Evolutionary conservation across 2,797 vertebrate species (phyloP).

Genomic region (Halcyon chelicuti): DNA sequence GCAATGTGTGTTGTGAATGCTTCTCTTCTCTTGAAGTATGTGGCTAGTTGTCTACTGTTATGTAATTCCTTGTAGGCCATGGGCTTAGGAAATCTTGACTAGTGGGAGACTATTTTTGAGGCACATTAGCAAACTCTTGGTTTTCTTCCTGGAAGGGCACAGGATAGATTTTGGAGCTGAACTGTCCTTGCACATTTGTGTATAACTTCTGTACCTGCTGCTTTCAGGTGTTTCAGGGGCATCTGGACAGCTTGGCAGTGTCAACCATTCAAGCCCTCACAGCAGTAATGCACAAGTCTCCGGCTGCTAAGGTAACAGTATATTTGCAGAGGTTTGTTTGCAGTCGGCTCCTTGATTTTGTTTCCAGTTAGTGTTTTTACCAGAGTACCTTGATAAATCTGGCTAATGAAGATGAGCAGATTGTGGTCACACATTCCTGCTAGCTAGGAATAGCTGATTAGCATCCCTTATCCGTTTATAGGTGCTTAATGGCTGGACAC

Average conservation of each 20-base stretch:
- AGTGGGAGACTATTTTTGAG: constrained; percentile 44
- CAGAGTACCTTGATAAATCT: neutral
- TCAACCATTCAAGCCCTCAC: constrained; percentile 95
- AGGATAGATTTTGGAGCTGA: neutral
- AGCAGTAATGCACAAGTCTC: constrained; percentile 96
- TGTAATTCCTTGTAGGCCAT: constrained; percentile 37
- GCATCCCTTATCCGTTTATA: neutral
- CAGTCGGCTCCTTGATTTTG: neutral
- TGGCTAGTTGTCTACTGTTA: constrained; percentile 34
- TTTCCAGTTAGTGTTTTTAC: neutral
- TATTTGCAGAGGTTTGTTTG: neutral
- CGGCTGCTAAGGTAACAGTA: constrained; percentile 92
- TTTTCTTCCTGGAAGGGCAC: constrained; percentile 35
- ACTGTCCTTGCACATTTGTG: neutral
- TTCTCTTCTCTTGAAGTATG: constrained; percentile 31
- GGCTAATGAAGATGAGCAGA: neutral
- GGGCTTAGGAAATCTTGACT: constrained; percentile 36
- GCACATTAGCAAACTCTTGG: constrained; percentile 47
- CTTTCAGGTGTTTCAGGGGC: constrained; percentile 91
- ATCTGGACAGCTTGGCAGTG: constrained; percentile 90
- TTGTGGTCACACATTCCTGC: neutral
- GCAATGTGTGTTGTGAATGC: constrained; percentile 36
- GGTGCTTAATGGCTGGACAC: neutral
- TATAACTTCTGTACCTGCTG: neutral
- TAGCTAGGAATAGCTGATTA: neutral